Evolutionary conservation across 2,888 invertebrate genomes (phyloP).

Genomic region (Cephus pulcher): DNA sequence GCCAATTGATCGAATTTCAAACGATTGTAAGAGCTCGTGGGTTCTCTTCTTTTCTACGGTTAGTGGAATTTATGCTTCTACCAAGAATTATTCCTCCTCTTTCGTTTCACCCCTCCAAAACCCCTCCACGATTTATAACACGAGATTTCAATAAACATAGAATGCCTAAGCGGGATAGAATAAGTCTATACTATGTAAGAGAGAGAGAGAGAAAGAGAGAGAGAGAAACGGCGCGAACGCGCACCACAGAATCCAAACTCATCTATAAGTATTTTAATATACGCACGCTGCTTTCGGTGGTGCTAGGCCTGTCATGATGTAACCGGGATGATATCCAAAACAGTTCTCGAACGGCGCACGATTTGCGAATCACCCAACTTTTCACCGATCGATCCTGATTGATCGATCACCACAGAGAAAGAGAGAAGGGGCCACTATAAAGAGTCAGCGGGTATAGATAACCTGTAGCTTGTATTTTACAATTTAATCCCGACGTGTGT

Average conservation of each 20-base stretch:
- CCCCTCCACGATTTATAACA: background rate
- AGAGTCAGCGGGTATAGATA: background rate
- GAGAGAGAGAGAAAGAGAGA: background rate
- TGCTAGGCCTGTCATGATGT: constrained; percentile 48
- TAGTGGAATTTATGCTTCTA: background rate
- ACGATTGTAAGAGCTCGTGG: background rate
- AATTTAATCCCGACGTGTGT: background rate
- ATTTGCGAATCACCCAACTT: constrained; percentile 2
- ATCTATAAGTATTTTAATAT: constrained; percentile 13
- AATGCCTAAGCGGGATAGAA: background rate
- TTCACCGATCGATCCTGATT: background rate
- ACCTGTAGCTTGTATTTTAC: background rate
- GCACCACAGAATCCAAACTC: background rate
- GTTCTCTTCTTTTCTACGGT: background rate
- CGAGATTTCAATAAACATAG: constrained; percentile 28
- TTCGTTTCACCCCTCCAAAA: background rate
- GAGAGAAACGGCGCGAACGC: background rate
- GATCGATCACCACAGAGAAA: background rate
- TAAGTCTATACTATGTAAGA: too few relatives aligned
- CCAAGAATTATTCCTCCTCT: background rate
- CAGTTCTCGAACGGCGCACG: background rate
- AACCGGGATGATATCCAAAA: constrained; percentile 30
- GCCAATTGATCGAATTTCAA: background rate
- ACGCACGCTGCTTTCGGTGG: constrained; percentile 50
- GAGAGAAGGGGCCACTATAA: background rate